Base-by-base conservation (phyloP, 1,140 invertebrate genomes). In the Caerostris extrusa region DNA sequence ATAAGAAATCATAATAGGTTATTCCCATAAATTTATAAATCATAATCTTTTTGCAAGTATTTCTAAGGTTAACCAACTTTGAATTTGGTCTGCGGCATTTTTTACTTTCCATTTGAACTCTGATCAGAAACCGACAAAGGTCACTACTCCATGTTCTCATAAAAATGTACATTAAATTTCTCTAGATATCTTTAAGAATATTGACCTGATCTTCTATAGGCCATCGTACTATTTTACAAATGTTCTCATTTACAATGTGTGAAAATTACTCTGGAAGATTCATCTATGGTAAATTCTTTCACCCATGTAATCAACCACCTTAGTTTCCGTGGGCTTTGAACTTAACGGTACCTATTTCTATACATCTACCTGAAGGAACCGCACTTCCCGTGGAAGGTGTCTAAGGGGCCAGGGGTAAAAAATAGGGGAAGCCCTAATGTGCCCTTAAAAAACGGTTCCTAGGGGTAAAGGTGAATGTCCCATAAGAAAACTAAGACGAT, bases 381-480 rank as follows among this genome's bases (percentile, higher is more conserved):
- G 57, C 55, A 56, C 85, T 56, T 55, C 64, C 85, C 82, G 6
- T n/a, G 19, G 57, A 87, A 64, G 58, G 85, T 87, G 85, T 58
- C 58, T 50, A 60, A n/a, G 57, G 57, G 34, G 34, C 34, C 19
- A 61, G 19, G 50, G 5, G 19, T 64, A 55, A 86, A 87, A 87
- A 61, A 12, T 77, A 12, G 10, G 71, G 71, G 34, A 77, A 77
- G 34, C 58, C 19, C 85, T 87, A 34, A 12, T 87, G 14, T 50
- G 58, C 34, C 8, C 10, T 34, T 14, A 87, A 87, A 87, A 87
- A 87, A 12, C n/a, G 8, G 5, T 87, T 34, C 85, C 53, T 87
- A 64, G 19, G 34, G 34, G 57, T 17, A n/a, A 14, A 87, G 85
- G 85, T 87, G 85, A 87, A 87, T 19, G 85, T 61, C 56, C 85